Evolutionary conservation across 2,797 vertebrate species (phyloP).

Genomic region (Apogon hyalosoma): DNA sequence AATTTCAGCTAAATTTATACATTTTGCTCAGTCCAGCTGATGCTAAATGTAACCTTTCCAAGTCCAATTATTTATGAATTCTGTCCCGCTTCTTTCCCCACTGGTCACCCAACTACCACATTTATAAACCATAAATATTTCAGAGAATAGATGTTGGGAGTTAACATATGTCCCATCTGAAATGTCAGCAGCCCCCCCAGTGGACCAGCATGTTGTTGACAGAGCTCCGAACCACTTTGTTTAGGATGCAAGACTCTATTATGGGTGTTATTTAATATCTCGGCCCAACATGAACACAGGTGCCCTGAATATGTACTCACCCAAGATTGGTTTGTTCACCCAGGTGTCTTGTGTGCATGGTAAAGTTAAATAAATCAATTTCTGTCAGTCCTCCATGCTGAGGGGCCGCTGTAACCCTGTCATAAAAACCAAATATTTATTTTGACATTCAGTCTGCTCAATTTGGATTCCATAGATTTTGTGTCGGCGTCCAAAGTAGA

Average conservation of each 20-base stretch:
- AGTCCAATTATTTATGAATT: conserved; percentile 72
- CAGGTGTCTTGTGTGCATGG: conserved; percentile 18
- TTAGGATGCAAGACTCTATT: conserved; percentile 55
- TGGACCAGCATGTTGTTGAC: conserved; percentile 54
- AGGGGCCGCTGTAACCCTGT: conserved; percentile 25
- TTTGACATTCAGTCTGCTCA: conserved; percentile 47
- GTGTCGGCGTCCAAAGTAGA: conserved; percentile 52
- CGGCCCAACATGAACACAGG: conserved; percentile 24
- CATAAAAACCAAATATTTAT: conserved; percentile 52
- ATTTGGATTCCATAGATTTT: conserved; percentile 56
- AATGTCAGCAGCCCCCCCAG: conserved; percentile 60
- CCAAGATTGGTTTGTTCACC: conserved; percentile 27
- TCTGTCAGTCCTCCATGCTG: conserved; percentile 7
- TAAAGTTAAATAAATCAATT: conserved; percentile 25
- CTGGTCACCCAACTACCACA: conserved; percentile 8
- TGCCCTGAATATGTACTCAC: conserved; percentile 46
- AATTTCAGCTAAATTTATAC: conserved; percentile 15
- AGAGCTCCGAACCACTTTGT: conserved; percentile 53
- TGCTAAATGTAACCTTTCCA: conserved; percentile 77
- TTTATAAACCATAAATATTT: conserved; percentile 70
- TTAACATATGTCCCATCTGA: conserved; percentile 58
- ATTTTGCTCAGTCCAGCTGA: conserved; percentile 49
- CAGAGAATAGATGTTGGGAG: conserved; percentile 43
- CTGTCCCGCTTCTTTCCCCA: conserved; percentile 21
- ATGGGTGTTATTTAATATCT: conserved; percentile 64